Evolutionary conservation across 2,888 invertebrate species (phyloP), one percentile per base, ranked within the genome.

Genomic region (Abrostola triplasia): DNA sequence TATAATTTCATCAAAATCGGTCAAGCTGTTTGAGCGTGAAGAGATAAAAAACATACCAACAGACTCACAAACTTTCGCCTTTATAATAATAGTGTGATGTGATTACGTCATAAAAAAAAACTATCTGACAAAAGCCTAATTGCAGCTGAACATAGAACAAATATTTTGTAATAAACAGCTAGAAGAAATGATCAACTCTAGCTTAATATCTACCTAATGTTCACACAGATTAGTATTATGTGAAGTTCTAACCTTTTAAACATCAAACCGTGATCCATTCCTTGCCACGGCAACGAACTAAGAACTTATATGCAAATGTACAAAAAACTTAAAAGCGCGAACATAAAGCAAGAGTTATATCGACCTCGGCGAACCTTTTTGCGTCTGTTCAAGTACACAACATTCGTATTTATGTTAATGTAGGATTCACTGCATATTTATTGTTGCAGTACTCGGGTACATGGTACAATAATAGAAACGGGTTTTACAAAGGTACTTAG

Each of bases 401-500:
- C 62, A 71, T 70, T 67, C 41, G 54, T 73, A 74, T 82, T 80
- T 83, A 85, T 84, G 82, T 76, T 83, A 82, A 81, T 84, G 70
- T 64, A 49, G 64, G 70, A 80, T 68, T 63, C 71, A 73, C 68
- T 70, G 65, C 61, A 66, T 70, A 68, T 63, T 72, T 71, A 70
- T 75, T 67, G 58, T 74, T 65, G 42, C 51, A 64, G 52, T 52
- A 51, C 41, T 70, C 40, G 24, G 24, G 47, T 64, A 59, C 47
- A 69, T 41, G 48, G 54, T 12, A 44, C 47, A 36, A 36, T 66
- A 72, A 41, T 70, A 49, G 41, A 50, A 69, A 55, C 42, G n/a
- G 40, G 12, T 54, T 55, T 47, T 70, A 38, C 69, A 69, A 63
- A 44, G 24, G 24, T 73, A 62, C 24, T 24, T n/a, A 58, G 51